Conservation (phyloP, 2,888 invertebrate species). For the Lamproptera curius region DNA sequence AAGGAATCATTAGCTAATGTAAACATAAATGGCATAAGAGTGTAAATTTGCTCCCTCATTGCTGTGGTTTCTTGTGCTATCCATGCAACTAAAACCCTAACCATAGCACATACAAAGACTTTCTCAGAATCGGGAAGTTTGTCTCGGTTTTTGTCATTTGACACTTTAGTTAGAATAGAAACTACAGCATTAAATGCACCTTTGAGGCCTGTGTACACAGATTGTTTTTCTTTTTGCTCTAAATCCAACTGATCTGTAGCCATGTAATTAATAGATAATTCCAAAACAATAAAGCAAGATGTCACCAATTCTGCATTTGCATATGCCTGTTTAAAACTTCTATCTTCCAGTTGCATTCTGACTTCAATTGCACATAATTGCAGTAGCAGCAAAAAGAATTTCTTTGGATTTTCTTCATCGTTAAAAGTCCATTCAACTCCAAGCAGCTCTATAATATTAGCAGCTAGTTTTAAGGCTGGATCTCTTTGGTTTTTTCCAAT, state of each 20-base stretch:
- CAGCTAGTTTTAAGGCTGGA: slow-evolving; percentile 90
- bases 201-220: slow-evolving; percentile 92
- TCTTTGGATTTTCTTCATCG: slow-evolving; percentile 88
- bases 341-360: slow-evolving; percentile 94
- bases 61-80: slow-evolving; percentile 93
- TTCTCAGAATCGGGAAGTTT: slow-evolving; percentile 83
- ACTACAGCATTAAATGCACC: slow-evolving; percentile 92
- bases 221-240: slow-evolving; percentile 94
- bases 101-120: slow-evolving; percentile 89
- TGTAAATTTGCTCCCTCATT: slow-evolving; percentile 89
- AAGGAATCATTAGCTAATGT: slow-evolving; percentile 90
- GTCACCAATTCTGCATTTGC: slow-evolving; percentile 88
- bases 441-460: slow-evolving; percentile 87
- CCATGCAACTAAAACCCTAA: slow-evolving; percentile 92
- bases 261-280: slow-evolving; percentile 88
- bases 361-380: slow-evolving; percentile 95
- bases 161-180: slow-evolving; percentile 84
- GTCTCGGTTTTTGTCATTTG: slow-evolving; percentile 85
- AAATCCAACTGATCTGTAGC: slow-evolving; percentile 89
- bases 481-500: slow-evolving; percentile 93
- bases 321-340: slow-evolving; percentile 87
- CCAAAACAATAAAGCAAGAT: slow-evolving; percentile 89
- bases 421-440: slow-evolving; percentile 91
- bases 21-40: slow-evolving; percentile 89
- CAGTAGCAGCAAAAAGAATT: slow-evolving; percentile 88